A percentile compares a stretch with the other conserved stretches of the same genome.
Evolutionary conservation across 2,888 invertebrate species (phyloP).

Genomic region (Tachina fera): DNA sequence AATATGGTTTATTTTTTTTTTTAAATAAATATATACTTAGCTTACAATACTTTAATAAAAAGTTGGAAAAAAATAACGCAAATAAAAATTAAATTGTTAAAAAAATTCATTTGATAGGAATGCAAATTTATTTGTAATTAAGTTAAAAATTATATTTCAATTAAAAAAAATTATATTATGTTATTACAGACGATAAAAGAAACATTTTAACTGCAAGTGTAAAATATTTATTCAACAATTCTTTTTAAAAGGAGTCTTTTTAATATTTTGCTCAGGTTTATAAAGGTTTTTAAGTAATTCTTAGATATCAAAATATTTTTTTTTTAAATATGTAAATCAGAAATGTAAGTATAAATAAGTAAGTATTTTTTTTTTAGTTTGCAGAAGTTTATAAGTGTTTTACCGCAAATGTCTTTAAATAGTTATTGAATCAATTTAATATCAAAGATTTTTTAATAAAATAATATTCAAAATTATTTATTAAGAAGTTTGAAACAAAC

Average conservation of each 20-base stretch:
- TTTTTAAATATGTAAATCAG: background rate
- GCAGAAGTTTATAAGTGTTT: no score
- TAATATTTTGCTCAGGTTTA: background rate
- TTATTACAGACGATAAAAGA: constrained; percentile 68
- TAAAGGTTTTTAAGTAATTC: background rate
- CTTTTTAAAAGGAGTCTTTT: background rate
- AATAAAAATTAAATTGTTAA: constrained; percentile 48
- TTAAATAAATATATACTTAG: constrained; percentile 54
- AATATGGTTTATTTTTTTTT: constrained; percentile 3
- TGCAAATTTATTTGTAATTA: constrained; percentile 70
- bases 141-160: constrained; percentile 72
- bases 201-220: constrained; percentile 55
- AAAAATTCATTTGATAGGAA: constrained; percentile 70
- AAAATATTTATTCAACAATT: constrained; percentile 14
- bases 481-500: no score
- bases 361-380: no score
- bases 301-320: background rate
- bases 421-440: no score
- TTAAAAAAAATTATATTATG: constrained; percentile 67
- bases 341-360: no score
- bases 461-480: no score
- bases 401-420: no score
- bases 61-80: constrained; percentile 29
- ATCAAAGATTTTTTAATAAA: no score
- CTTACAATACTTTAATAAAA: constrained; percentile 61